These are phyloP conservation scores for Hyaena hyaena DNA, from an alignment of 2,113 vertebrate genomes.

Conservation along the genomic window DNA sequence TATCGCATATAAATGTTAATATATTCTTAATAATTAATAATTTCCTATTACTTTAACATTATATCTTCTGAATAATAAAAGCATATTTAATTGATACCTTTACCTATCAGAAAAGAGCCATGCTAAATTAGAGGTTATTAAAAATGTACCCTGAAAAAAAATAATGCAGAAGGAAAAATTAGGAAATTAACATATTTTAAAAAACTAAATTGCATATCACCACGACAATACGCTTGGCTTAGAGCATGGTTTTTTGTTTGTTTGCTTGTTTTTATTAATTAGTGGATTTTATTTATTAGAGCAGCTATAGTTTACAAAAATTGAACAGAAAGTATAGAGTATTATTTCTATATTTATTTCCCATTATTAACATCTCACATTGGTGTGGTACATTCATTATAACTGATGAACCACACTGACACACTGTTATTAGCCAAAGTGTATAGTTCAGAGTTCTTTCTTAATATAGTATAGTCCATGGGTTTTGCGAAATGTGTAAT, in stretches of 20 bases:
- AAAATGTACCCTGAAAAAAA: not conserved
- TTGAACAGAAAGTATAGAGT: not conserved
- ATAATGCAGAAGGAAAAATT: not conserved
- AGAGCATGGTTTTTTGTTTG: not conserved
- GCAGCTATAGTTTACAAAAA: not conserved
- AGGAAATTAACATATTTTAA: not conserved
- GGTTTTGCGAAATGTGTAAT: not conserved
- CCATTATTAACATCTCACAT: not conserved
- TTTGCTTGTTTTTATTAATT: not conserved
- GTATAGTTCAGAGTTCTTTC: not conserved
- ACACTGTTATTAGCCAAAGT: not conserved
- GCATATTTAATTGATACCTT: not conserved
- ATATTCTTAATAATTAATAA: not conserved
- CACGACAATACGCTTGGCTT: not conserved
- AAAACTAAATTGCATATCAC: not conserved
- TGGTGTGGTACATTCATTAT: not conserved
- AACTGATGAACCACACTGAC: not conserved
- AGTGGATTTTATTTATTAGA: not conserved
- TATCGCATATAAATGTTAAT: not conserved
- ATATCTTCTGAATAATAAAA: not conserved
- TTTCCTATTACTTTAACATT: not conserved
- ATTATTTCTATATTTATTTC: too few relatives aligned
- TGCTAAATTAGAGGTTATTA: not conserved
- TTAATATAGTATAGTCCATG: not conserved
- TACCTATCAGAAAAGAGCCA: not conserved